Evolutionary conservation across 2,797 vertebrate species (phyloP), one percentile per base, ranked within the genome.

Genomic region (Hirundo rustica): DNA sequence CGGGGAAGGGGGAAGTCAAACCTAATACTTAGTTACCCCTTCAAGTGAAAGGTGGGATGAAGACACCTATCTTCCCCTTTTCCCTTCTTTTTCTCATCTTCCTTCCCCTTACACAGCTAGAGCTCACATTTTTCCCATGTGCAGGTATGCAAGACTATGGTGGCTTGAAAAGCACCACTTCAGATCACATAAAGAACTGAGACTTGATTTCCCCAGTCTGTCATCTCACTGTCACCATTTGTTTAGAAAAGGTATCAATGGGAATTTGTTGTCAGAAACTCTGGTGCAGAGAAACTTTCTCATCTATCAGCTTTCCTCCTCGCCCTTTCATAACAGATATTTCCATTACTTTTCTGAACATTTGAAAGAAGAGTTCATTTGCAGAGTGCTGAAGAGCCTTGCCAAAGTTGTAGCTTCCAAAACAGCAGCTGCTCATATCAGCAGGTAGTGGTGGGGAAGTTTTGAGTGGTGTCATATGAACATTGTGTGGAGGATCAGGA

Each of bases 201-300:
- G 57, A 38, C n/a, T 85, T 82, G 64, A 84, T 93, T 96, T 96
- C 67, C 61, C 36, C 42, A 32, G 26, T 38, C 80, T 96, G 73
- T 96, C 83, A 62, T 74, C 86, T 85, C 77, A 66, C 16, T 91
- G 40, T 93, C 91, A 73, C 22, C 21, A 23, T 68, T 44, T 97
- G 76, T 92, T 96, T 57, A 92, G 72, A 95, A 96, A 91, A 79
- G 61, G 57, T 72, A 95, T 85, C 7, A 13, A 67, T 83, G 57
- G 84, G 48, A 65, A 34, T 96, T 91, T 89, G 42, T 72, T 82
- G 42, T 74, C 38, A 38, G 38, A 38, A 38, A 38, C 60, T 78
- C 67, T 82, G 58, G 34, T 82, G 68, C 55, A 94, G 81, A 60
- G 88, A 80, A 94, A 89, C 51, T 71, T 68, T 92, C 65, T 92